Percentiles rank a stretch among this genome's conserved stretches.
phyloP scores from a whole-genome alignment of 2,888 invertebrate species.

The Heliothis peltigera region DNA sequence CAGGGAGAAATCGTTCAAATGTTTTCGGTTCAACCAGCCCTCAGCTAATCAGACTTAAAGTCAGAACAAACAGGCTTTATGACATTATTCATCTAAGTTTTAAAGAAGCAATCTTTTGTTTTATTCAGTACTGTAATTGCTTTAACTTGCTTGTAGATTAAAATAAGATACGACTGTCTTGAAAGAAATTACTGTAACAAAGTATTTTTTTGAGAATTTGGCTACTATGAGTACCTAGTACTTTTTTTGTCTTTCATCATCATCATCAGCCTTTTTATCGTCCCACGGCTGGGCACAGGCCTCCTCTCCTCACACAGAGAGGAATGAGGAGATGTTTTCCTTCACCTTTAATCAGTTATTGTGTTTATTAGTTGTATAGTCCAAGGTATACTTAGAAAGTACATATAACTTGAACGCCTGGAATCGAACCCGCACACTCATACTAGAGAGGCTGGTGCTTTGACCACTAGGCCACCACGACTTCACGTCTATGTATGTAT shows the following conservation, averaged over 20 bases:
- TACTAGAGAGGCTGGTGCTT: too few species aligned
- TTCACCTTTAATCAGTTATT: too few species aligned
- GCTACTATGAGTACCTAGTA: background rate
- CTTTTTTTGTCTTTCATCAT: background rate
- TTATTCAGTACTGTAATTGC: conserved; percentile 27
- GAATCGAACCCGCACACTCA: too few species aligned
- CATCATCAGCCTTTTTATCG: too few species aligned
- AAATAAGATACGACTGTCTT: conserved; percentile 18
- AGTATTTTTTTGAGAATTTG: background rate
- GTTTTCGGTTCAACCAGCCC: conserved; percentile 36
- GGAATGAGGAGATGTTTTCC: too few species aligned
- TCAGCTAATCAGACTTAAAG: conserved; percentile 44
- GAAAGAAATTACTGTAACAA: conserved; percentile 3
- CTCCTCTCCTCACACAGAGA: too few species aligned
- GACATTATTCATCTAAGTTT: conserved; percentile 50
- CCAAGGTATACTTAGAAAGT: too few species aligned
- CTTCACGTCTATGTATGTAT: too few species aligned
- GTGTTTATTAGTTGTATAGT: too few species aligned
- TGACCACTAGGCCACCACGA: too few species aligned
- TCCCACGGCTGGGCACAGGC: too few species aligned
- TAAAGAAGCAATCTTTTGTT: conserved; percentile 48
- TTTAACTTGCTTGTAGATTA: conserved; percentile 29
- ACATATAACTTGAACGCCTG: too few species aligned
- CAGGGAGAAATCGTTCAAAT: conserved; percentile 39
- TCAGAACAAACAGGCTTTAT: conserved; percentile 38